These are phyloP conservation scores for Goniozus legneri DNA, from an alignment of 1,140 invertebrate genomes.

Conservation along the genomic window DNA sequence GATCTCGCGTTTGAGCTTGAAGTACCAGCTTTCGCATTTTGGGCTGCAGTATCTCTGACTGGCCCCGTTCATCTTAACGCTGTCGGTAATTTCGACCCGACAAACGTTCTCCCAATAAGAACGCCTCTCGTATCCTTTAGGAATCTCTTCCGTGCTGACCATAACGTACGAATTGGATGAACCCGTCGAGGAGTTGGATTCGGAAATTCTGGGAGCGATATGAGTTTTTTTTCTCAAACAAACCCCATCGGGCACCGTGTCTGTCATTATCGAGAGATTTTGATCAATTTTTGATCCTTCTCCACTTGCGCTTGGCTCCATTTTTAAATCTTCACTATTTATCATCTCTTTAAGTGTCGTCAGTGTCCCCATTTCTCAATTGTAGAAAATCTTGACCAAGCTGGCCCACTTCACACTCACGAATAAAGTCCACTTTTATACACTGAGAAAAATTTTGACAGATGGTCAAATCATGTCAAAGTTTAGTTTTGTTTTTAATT, in stretches of 20 bases:
- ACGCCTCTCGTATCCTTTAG: neutral
- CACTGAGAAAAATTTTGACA: too few relatives aligned
- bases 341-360: too few relatives aligned
- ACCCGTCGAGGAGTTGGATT: neutral
- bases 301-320: too few relatives aligned
- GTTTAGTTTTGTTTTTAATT: too few relatives aligned
- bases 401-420: too few relatives aligned
- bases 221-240: neutral
- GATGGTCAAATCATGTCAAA: too few relatives aligned
- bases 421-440: too few relatives aligned
- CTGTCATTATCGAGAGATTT: conserved; percentile 30
- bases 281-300: too few relatives aligned
- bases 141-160: conserved; percentile 10
- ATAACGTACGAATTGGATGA: conserved; percentile 8
- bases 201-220: neutral
- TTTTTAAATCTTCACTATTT: too few relatives aligned
- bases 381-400: too few relatives aligned
- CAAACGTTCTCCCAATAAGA: conserved; percentile 11
- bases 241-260: conserved; percentile 12
- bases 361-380: too few relatives aligned
- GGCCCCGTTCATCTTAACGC: neutral
- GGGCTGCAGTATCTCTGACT: conserved; percentile 10
- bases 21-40: conserved; percentile 21
- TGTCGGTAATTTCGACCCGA: conserved; percentile 8
- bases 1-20: conserved; percentile 26